A percentile compares a stretch with the other conserved stretches of the same genome.
phyloP scores from a whole-genome alignment of 2,113 vertebrate species.

The Spizaetus ornatus region DNA sequence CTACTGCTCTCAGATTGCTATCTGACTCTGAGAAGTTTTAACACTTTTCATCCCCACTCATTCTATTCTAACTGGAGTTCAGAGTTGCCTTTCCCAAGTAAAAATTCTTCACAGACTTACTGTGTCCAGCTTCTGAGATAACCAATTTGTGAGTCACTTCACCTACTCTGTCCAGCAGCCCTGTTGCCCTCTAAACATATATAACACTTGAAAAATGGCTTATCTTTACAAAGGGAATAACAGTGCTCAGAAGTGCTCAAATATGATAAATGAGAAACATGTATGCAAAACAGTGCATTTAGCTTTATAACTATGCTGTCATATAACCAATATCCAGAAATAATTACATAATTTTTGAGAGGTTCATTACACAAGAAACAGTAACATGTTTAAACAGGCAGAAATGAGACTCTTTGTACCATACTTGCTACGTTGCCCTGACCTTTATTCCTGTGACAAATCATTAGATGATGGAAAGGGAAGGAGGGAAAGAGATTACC shows the following conservation, averaged over 20 bases:
- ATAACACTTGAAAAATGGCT: not conserved
- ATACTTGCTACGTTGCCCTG: not conserved
- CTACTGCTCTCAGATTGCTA: not conserved
- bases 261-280: not conserved
- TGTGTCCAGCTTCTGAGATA: not conserved
- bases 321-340: not conserved
- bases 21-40: not conserved
- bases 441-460: not conserved
- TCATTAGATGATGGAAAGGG: not conserved
- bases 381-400: not conserved
- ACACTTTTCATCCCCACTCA: not conserved
- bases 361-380: not conserved
- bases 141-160: not conserved
- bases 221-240: not conserved
- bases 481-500: not conserved
- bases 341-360: not conserved
- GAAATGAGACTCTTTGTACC: not conserved
- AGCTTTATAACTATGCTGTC: not conserved
- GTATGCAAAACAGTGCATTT: not conserved
- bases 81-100: not conserved
- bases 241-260: not conserved
- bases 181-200: not conserved
- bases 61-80: not conserved
- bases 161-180: not conserved
- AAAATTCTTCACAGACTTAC: not conserved